These are phyloP conservation scores for Crotophaga sulcirostris DNA, from an alignment of 2,113 vertebrate species.

Conservation along the genomic window DNA sequence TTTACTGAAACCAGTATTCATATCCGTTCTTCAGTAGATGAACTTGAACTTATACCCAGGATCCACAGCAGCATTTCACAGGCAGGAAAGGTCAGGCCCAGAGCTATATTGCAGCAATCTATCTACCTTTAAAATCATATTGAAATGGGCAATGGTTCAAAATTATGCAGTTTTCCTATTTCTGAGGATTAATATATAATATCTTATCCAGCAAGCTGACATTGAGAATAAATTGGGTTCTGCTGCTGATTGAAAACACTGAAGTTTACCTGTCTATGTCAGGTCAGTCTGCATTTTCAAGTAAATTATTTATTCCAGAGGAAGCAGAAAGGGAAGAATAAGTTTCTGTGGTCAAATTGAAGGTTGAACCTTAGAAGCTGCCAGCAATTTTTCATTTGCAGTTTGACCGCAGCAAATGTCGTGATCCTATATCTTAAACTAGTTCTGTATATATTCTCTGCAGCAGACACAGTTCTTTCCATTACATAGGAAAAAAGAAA, in stretches of 20 bases:
- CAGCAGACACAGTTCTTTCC: not conserved
- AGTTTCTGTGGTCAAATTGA: not conserved
- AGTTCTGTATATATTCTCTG: not conserved
- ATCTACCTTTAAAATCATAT: not conserved
- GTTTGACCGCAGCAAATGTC: not conserved
- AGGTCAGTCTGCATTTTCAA: not conserved
- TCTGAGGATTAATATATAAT: not conserved
- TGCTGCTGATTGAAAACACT: not conserved
- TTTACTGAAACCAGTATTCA: not conserved
- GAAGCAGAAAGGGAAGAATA: not conserved
- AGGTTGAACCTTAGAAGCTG: not conserved
- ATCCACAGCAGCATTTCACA: not conserved
- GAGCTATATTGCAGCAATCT: not conserved
- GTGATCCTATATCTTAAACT: not conserved
- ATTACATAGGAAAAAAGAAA: not conserved
- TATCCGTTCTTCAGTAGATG: not conserved
- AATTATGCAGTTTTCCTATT: not conserved
- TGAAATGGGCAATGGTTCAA: not conserved
- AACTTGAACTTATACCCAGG: not conserved
- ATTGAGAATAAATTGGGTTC: not conserved
- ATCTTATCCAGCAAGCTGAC: not conserved
- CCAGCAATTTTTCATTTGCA: not conserved
- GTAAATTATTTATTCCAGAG: not conserved
- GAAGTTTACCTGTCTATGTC: not conserved
- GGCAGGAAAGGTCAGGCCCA: not conserved